A percentile compares a stretch with the other conserved stretches of the same genome.
These are phyloP conservation scores for Dysdera silvatica DNA, from an alignment of 1,140 invertebrate species.

Conservation along the genomic window DNA sequence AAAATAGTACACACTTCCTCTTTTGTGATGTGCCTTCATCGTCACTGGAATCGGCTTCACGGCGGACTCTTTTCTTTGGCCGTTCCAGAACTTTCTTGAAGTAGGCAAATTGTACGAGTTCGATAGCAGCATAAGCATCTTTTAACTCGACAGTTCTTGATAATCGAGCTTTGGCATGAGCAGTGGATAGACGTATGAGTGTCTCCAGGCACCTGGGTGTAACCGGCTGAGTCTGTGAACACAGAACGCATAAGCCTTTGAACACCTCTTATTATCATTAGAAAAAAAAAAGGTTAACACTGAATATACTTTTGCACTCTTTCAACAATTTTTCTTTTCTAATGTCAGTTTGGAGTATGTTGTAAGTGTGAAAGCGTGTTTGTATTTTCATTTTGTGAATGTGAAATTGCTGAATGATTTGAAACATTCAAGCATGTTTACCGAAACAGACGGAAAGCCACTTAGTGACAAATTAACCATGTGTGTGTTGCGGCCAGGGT, in stretches of 20 bases:
- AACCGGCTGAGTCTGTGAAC: conserved; percentile 86
- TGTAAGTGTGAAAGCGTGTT: background rate
- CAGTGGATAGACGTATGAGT: conserved; percentile 90
- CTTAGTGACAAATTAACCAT: too few species aligned
- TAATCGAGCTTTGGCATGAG: conserved; percentile 92
- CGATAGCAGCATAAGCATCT: conserved; percentile 87
- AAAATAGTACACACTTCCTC: conserved; percentile 7
- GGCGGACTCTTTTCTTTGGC: conserved; percentile 56
- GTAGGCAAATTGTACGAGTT: conserved; percentile 93
- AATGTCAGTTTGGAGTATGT: too few species aligned
- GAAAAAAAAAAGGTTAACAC: too few species aligned
- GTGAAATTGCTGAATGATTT: too few species aligned
- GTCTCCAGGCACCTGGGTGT: conserved; percentile 97
- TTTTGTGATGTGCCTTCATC: conserved; percentile 35
- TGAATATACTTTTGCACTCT: too few species aligned
- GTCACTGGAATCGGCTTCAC: conserved; percentile 38
- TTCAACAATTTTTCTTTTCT: too few species aligned
- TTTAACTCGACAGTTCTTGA: conserved; percentile 69
- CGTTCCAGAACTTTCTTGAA: conserved; percentile 86
- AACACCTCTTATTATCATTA: too few species aligned
- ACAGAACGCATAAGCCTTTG: too few species aligned
- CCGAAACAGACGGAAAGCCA: too few species aligned
- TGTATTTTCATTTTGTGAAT: too few species aligned
- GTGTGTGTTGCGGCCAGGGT: too few species aligned
- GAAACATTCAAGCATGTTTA: too few species aligned